Evolutionary conservation across 2,113 vertebrate genomes (phyloP), one percentile per base, ranked within the genome.

Genomic region (Sceloporus undulatus): DNA sequence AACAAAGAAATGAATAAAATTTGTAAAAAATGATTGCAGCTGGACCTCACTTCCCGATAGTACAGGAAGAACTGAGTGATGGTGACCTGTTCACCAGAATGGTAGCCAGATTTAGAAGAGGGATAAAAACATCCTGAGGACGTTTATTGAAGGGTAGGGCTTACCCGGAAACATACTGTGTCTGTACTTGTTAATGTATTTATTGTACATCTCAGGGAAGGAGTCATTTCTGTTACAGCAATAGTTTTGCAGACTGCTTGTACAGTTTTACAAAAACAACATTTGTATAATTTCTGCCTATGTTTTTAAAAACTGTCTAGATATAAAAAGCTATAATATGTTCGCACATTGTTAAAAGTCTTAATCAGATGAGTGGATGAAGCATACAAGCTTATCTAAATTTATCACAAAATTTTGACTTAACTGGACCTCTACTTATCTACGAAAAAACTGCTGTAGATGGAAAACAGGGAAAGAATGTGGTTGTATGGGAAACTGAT

Each of bases 11-110:
- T 85, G 52, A 9, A 6, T 48, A 52, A 79, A 79, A 48, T 71
- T 59, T 86, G 8, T 52, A 54, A 88, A 73, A 34, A 88, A 56
- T 62, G 19, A 52, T n/a, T 85, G 82, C 54, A 65, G 14, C 52
- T 65, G 13, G 79, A 75, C 52, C 48, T 7, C 81, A 14, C 70
- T 87, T 56, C n/a, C 42, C 83, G 68, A 34, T 52, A 65, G 71
- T 62, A 40, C 42, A 84, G 21, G 27, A 48, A 6, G 48, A 48
- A 48, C 48, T 48, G 5, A 48, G 84, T 65, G 70, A 89, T n/a
- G 2, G 1, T 0, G 0, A 81, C 10, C 79, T 19, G 0, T 11
- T 0, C 23, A 8, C 40, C 88, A 76, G n/a, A 23, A 56, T 87
- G 42, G 81, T 85, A 84, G 75, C 1, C 27, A 66, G 48, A 34